A percentile compares a stretch with the other conserved stretches of the same genome.
Conservation (phyloP, 2,113 vertebrate genomes). For the Cavia porcellus region DNA sequence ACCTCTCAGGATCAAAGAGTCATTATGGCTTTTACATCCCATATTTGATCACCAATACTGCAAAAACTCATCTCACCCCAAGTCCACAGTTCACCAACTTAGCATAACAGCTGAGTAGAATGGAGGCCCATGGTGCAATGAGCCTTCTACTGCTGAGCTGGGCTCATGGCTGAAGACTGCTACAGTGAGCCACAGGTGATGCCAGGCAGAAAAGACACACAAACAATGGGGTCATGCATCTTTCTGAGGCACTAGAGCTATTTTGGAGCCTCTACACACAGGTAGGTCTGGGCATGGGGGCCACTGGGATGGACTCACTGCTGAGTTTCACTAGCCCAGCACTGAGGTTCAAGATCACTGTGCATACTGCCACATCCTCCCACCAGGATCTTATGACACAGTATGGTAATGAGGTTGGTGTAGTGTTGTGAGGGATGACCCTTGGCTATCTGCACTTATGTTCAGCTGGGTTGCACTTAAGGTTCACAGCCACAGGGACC, state of each 20-base stretch:
- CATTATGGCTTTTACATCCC: neutral
- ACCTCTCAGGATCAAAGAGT: neutral
- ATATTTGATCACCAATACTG: neutral
- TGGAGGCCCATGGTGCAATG: no score
- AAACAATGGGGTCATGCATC: neutral
- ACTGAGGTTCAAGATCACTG: neutral
- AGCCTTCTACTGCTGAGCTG: neutral
- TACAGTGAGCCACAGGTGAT: neutral
- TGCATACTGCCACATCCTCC: neutral
- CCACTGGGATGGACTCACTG: no score
- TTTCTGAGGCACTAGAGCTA: neutral
- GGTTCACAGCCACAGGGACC: no score
- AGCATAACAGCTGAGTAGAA: neutral
- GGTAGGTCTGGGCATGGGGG: no score
- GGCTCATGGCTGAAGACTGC: neutral
- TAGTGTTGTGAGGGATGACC: neutral
- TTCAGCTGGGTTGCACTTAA: no score
- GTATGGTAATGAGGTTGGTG: neutral
- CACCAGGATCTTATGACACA: neutral
- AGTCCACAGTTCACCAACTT: neutral
- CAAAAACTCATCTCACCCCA: neutral
- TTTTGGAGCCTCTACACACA: neutral
- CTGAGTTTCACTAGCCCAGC: neutral
- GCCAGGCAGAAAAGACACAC: rapidly evolving
- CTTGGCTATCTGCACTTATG: neutral